Evolutionary conservation across 2,888 invertebrate genomes (phyloP).

Genomic region (Cylloceria caligata): DNA sequence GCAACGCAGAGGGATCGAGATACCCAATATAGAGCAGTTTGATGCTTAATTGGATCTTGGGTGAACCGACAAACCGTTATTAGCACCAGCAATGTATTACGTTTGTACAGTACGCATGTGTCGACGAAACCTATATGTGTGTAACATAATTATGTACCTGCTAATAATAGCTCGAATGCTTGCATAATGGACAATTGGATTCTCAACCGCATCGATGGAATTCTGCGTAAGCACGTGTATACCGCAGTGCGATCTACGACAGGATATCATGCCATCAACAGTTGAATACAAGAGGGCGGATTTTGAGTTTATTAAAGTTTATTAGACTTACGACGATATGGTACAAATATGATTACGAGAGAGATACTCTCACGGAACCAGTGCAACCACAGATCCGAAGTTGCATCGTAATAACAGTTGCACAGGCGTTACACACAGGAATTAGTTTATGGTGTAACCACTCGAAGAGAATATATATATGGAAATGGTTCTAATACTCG

Average conservation of each 20-base stretch:
- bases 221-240: slow-evolving; percentile 8
- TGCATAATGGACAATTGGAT: slow-evolving; percentile 54
- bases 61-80: slow-evolving; percentile 60
- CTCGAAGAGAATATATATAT: no score
- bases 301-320: neutral
- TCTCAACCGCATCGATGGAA: slow-evolving; percentile 53
- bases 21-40: slow-evolving; percentile 21
- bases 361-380: no score
- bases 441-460: no score
- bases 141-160: slow-evolving; percentile 57
- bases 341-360: no score
- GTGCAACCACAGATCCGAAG: no score
- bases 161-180: slow-evolving; percentile 55
- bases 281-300: neutral
- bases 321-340: neutral
- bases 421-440: no score
- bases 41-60: slow-evolving; percentile 60
- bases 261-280: slow-evolving; percentile 23
- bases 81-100: slow-evolving; percentile 41
- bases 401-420: no score
- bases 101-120: slow-evolving; percentile 30
- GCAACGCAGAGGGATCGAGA: slow-evolving; percentile 13
- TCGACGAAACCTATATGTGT: slow-evolving; percentile 8
- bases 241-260: slow-evolving; percentile 42
- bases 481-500: no score